These are phyloP conservation scores for Phenganax stokvisi DNA, from an alignment of 92 coral and sea anemone species.

Conservation along the genomic window DNA sequence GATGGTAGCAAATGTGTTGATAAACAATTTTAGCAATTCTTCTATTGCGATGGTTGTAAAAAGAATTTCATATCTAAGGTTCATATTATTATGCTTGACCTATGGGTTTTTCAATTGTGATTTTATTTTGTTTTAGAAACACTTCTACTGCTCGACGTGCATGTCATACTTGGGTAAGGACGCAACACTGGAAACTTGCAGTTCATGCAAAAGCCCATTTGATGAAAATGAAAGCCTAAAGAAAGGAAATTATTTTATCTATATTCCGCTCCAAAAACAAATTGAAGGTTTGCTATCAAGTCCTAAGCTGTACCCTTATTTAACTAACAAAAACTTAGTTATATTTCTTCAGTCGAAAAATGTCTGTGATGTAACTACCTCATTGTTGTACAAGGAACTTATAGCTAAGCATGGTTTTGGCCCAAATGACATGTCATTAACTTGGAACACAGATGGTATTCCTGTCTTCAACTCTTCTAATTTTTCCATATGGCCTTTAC, in stretches of 20 bases:
- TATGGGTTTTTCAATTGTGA: no score
- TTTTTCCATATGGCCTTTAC: not conserved
- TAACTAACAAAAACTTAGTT: not conserved
- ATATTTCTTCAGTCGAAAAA: not conserved
- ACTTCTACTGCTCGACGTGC: not conserved
- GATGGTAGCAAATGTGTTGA: no score
- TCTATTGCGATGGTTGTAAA: no score
- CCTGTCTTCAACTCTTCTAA: not conserved
- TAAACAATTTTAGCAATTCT: no score
- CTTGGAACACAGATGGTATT: conserved; percentile 10
- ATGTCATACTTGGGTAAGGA: not conserved
- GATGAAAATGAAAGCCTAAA: not conserved
- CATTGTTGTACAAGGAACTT: not conserved
- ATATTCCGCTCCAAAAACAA: not conserved
- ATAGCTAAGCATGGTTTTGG: conserved; percentile 9
- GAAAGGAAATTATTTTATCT: conserved; percentile 15
- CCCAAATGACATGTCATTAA: not conserved
- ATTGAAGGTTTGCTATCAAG: not conserved
- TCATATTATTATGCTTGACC: no score
- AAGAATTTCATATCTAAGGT: no score
- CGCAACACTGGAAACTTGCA: not conserved
- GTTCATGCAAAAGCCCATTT: not conserved
- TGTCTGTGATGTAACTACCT: not conserved
- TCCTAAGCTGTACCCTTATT: not conserved
- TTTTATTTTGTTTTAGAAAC: no score